phyloP scores from a whole-genome alignment of 1,140 invertebrate genomes.

The Riptortus pedestris region DNA sequence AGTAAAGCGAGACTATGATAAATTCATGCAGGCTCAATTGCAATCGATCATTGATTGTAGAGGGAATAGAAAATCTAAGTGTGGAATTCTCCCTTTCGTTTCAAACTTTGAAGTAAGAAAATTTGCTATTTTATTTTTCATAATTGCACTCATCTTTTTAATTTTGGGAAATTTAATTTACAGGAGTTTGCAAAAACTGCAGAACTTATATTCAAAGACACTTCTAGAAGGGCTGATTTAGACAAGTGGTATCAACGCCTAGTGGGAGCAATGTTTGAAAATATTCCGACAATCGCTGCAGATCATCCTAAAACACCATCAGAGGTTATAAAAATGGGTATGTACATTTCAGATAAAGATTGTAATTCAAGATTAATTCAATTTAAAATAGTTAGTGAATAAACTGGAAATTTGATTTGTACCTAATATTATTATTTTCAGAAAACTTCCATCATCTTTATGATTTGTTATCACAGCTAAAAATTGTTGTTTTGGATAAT shows the following conservation, averaged over 20 bases:
- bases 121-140: not conserved
- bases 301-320: conserved; percentile 89
- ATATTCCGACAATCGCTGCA: conserved; percentile 63
- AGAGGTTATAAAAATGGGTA: conserved; percentile 88
- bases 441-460: conserved; percentile 96
- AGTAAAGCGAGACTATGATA: conserved; percentile 91
- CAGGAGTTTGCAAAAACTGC: conserved; percentile 76
- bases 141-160: not conserved
- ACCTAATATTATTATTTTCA: conserved; percentile 41
- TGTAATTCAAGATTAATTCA: not conserved
- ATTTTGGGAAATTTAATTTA: conserved; percentile 24
- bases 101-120: conserved; percentile 65
- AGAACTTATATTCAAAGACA: conserved; percentile 76
- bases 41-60: conserved; percentile 71
- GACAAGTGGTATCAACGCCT: conserved; percentile 90
- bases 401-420: not conserved
- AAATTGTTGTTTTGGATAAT: conserved; percentile 78
- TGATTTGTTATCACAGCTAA: conserved; percentile 75
- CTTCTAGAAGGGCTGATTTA: conserved; percentile 82
- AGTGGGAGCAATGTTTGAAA: conserved; percentile 75
- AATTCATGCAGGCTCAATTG: conserved; percentile 79
- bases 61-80: conserved; percentile 61
- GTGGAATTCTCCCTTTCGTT: conserved; percentile 85
- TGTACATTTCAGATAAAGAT: conserved; percentile 23
- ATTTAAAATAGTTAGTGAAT: not conserved